phyloP scores from a whole-genome alignment of 2,888 invertebrate genomes.

The Fissipunctia ypsillon region DNA sequence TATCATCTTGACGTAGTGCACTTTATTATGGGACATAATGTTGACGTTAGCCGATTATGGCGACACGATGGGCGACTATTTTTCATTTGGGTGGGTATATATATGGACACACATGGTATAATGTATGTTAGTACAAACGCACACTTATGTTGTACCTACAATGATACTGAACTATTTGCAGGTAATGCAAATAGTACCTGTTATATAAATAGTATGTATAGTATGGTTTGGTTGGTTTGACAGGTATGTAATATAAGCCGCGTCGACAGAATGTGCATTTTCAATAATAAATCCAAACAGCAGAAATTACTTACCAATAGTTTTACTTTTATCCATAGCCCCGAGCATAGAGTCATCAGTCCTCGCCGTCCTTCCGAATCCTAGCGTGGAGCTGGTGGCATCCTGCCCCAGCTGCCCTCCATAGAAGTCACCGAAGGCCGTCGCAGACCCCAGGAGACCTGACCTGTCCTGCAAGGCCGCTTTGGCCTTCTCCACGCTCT shows the following conservation, averaged over 20 bases:
- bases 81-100: background rate
- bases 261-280: background rate
- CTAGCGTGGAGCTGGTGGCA: constrained; percentile 78
- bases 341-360: constrained; percentile 87
- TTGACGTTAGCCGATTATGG: constrained; percentile 15
- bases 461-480: constrained; percentile 94
- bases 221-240: too few relatives aligned
- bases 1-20: constrained; percentile 55
- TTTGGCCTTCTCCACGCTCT: constrained; percentile 97
- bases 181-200: too few relatives aligned
- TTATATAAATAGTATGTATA: too few relatives aligned
- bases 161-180: background rate
- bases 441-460: constrained; percentile 92
- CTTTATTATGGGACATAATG: constrained; percentile 27
- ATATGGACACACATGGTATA: background rate
- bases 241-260: background rate
- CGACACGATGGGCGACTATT: background rate
- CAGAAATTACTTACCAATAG: constrained; percentile 79
- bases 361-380: constrained; percentile 82
- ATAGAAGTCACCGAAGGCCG: constrained; percentile 93
- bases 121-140: background rate
- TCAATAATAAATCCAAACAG: background rate
- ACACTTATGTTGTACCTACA: background rate
- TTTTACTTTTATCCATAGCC: constrained; percentile 85
- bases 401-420: constrained; percentile 89